Percentiles rank a stretch among this genome's conserved stretches.
Conservation (phyloP, 2,888 invertebrate genomes). For the Pyralis farinalis region DNA sequence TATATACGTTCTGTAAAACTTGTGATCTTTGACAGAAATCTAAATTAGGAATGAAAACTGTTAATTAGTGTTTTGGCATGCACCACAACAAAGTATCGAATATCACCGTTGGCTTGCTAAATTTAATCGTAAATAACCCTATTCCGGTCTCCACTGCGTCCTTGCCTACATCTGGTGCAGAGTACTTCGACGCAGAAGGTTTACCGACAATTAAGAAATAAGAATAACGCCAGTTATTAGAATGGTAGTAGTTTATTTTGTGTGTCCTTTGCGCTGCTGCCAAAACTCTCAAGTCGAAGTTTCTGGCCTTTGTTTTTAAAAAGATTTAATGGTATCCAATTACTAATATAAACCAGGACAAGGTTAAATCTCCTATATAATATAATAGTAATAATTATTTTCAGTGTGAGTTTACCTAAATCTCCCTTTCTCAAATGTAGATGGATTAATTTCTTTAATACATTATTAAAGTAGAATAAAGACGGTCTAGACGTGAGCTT, state of each 20-base stretch:
- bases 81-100: neutral
- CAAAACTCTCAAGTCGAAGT: slow-evolving; percentile 35
- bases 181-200: neutral
- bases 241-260: slow-evolving; percentile 33
- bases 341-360: slow-evolving; percentile 18
- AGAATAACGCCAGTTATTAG: neutral
- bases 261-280: slow-evolving; percentile 47
- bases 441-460: too few species aligned
- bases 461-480: too few species aligned
- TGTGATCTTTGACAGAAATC: too few species aligned
- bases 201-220: slow-evolving; percentile 1
- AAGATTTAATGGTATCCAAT: slow-evolving; percentile 31
- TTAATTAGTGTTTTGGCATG: neutral
- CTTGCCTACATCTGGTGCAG: neutral
- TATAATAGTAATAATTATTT: too few species aligned
- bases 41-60: too few species aligned
- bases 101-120: slow-evolving; percentile 10
- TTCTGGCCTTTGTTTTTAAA: slow-evolving; percentile 29
- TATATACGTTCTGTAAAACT: too few species aligned
- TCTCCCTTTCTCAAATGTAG: too few species aligned
- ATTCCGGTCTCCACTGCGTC: slow-evolving; percentile 1
- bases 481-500: too few species aligned
- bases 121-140: slow-evolving; percentile 1
- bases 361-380: too few species aligned
- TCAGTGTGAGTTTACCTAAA: too few species aligned